phyloP scores from a whole-genome alignment of 2,888 invertebrate genomes.

The Agrochola macilenta region DNA sequence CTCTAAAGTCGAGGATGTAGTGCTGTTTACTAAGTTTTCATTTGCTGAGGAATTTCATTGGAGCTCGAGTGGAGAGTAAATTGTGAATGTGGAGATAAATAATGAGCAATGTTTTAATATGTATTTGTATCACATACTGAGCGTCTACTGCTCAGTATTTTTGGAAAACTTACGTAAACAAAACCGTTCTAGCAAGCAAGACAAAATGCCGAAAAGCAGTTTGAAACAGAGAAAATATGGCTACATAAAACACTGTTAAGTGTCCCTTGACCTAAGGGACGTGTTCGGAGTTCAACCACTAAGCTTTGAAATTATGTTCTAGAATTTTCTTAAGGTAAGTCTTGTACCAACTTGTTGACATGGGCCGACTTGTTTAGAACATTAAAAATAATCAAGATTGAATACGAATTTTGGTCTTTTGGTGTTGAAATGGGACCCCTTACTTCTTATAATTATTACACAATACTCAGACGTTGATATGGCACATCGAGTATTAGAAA shows the following conservation, averaged over 20 bases:
- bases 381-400: neutral
- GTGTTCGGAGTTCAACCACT: slow-evolving; percentile 45
- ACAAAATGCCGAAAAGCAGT: slow-evolving; percentile 6
- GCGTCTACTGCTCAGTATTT: neutral
- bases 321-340: slow-evolving; percentile 21
- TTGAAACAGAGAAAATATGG: slow-evolving; percentile 23
- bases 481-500: neutral
- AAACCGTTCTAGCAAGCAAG: neutral
- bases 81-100: slow-evolving; percentile 7
- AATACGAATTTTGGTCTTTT: neutral
- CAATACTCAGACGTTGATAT: neutral
- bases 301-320: slow-evolving; percentile 46
- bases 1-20: slow-evolving; percentile 17
- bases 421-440: neutral
- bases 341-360: slow-evolving; percentile 20
- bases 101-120: slow-evolving; percentile 7
- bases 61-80: slow-evolving; percentile 5
- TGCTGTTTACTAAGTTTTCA: slow-evolving; percentile 44
- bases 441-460: neutral
- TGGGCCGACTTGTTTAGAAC: slow-evolving; percentile 3
- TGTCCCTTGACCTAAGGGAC: slow-evolving; percentile 33
- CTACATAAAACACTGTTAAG: slow-evolving; percentile 26
- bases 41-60: slow-evolving; percentile 54
- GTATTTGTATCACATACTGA: neutral
- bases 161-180: neutral